Percentiles rank a stretch among this genome's conserved stretches.
phyloP scores from a whole-genome alignment of 2,888 invertebrate genomes.

The Choristoneura rosaceana region DNA sequence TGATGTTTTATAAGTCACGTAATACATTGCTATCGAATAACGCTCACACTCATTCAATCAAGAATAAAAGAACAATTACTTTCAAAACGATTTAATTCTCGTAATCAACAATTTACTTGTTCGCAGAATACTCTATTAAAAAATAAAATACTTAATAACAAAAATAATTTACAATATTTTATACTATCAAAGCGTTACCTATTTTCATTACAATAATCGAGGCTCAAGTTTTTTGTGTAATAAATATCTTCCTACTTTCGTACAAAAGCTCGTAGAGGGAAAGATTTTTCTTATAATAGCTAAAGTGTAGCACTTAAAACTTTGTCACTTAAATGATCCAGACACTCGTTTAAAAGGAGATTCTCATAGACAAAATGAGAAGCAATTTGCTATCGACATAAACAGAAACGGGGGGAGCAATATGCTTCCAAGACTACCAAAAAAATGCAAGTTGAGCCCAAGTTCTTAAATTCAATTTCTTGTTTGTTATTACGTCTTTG shows the following conservation, averaged over 20 bases:
- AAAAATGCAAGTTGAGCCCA: no score
- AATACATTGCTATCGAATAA: no score
- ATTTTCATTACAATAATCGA: background rate
- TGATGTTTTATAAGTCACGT: no score
- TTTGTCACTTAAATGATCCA: background rate
- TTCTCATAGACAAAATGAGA: no score
- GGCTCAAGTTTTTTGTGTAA: background rate
- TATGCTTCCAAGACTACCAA: no score
- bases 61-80: background rate
- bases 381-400: background rate
- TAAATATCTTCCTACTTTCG: background rate
- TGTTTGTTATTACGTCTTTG: no score
- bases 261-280: background rate
- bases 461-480: no score
- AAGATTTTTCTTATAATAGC: background rate
- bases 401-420: no score
- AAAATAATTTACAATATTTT: background rate
- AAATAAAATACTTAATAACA: background rate
- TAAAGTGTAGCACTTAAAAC: background rate
- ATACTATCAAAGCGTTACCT: background rate
- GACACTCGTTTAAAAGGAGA: background rate
- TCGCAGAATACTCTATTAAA: slow-evolving; percentile 13
- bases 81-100: slow-evolving; percentile 26
- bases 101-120: slow-evolving; percentile 25
- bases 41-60: background rate